Evolutionary conservation across 2,888 invertebrate species (phyloP), one percentile per base, ranked within the genome.

Genomic region (Tupiocoris notatus): DNA sequence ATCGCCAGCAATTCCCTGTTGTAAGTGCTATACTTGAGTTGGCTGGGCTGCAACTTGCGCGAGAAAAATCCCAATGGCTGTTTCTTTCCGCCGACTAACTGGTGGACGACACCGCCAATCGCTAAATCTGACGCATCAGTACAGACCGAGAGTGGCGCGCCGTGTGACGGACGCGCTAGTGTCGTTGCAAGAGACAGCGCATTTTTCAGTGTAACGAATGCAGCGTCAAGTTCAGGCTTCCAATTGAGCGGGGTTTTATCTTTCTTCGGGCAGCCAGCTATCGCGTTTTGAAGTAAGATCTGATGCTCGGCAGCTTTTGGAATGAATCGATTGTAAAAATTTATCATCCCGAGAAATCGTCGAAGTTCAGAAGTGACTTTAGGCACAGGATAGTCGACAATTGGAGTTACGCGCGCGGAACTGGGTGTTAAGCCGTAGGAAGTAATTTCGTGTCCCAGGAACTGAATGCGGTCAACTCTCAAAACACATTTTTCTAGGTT

Each of bases 401-500:
- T 82, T 1, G 81, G 81, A 24, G 81, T 73, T 0, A 84, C 83
- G 58, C 82, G 82, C 1, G 81, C 79, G 1, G 80, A 78, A 18
- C 82, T 74, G 0, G 84, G 84, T 57, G 77, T 77, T 1, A 82
- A 83, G 39, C 84, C 83, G 0, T 75, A 0, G 0, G 12, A 1
- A 2, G 79, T 77, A 0, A 83, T 79, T 0, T 6, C 0, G 68
- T 82, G 80, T 0, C 83, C 82, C 0, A 83, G 74, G 68, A 82
- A 83, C 0, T 64, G 65, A 0, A 83, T 70, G 54, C 80, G 63
- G 0, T n/a, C 3, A n/a, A 59, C 22, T 0, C 81, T 81, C 70
- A 83, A 82, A 2, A 76, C 73, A 67, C 83, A 83, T 79, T 84
- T 84, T 0, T 75, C 39, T 0, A 79, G 59, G 77, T 84, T 84